Base-by-base conservation (phyloP, 35 echinoderm and acorn worm genomes). In the Patiria miniata region DNA sequence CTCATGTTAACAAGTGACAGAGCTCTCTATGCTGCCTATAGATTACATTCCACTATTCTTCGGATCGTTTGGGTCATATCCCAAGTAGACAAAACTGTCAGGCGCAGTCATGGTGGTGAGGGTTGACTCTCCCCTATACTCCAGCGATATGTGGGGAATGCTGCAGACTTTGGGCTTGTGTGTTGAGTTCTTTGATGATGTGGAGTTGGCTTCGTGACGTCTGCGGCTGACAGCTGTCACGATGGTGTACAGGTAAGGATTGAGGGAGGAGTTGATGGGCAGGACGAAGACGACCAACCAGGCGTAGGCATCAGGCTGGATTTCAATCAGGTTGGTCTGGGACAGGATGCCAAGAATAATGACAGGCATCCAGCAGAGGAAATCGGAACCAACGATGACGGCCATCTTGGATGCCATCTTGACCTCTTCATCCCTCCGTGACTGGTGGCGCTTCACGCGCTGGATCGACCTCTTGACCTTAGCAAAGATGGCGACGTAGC, bases 401-500 rank as follows among this genome's bases (percentile, higher is more conserved):
- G 92, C 89, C 96, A 99, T 99, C 52, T 78, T 92, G 9, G 65
- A 39, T 32, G 96, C 96, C 82, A 99, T 91, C 53, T 92, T 97
- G 8, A 97, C 86, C 40, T 97, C 91, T 15, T 93, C 81, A 1
- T 38, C 58, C 14, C 30, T 58, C 18, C 33, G 87, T 36, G 83
- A 84, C 34, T 52, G 52, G 37, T 85, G 39, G 36, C 81, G 39
- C 21, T 78, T 68, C 0, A 86, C 83, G 4, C 76, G 69, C 8
- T 39, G 22, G 23, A 84, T 79, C 52, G 91, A 93, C 52, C 65
- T 83, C 51, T 54, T 90, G 10, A 97, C 88, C 30, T 78, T 33
- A 39, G 88, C 65, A 78, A 93, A 97, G 83, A 97, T 97, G 28
- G 40, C 52, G 14, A 86, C 69, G 79, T 97, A 97, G 37, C 61